phyloP scores from a whole-genome alignment of 2,888 invertebrate genomes.

The Trissoscelio sp. region DNA sequence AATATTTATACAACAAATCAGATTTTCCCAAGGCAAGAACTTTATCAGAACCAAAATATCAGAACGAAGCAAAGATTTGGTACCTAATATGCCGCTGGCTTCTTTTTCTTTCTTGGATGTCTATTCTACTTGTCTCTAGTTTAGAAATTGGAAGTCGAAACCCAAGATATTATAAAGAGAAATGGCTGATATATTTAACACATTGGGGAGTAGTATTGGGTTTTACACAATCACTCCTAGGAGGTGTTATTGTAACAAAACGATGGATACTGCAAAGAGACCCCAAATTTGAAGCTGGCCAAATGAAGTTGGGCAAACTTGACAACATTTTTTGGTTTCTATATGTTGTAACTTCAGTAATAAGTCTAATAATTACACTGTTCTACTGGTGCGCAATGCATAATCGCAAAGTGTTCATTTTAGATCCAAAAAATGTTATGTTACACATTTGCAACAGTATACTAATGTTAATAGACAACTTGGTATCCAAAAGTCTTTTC shows the following conservation, averaged over 20 bases:
- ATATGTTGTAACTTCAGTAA: slow-evolving; percentile 87
- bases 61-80: slow-evolving; percentile 72
- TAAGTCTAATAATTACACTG: slow-evolving; percentile 89
- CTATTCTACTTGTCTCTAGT: slow-evolving; percentile 82
- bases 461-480: slow-evolving; percentile 89
- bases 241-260: slow-evolving; percentile 84
- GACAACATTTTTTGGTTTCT: slow-evolving; percentile 88
- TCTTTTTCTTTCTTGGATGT: slow-evolving; percentile 84
- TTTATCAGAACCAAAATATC: slow-evolving; percentile 77
- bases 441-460: slow-evolving; percentile 91
- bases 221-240: slow-evolving; percentile 85
- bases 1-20: slow-evolving; percentile 74
- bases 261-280: slow-evolving; percentile 79
- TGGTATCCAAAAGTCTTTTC: slow-evolving; percentile 89
- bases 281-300: slow-evolving; percentile 64
- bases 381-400: slow-evolving; percentile 91
- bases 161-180: slow-evolving; percentile 76
- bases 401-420: slow-evolving; percentile 86
- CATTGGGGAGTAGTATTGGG: slow-evolving; percentile 89
- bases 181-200: slow-evolving; percentile 90
- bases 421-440: slow-evolving; percentile 88
- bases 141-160: slow-evolving; percentile 79
- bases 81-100: slow-evolving; percentile 86
- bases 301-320: slow-evolving; percentile 74
- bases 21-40: slow-evolving; percentile 75